Percentiles rank a stretch among this genome's conserved stretches.
Evolutionary conservation across 2,113 vertebrate species (phyloP).

Genomic region (Platichthys stellatus): DNA sequence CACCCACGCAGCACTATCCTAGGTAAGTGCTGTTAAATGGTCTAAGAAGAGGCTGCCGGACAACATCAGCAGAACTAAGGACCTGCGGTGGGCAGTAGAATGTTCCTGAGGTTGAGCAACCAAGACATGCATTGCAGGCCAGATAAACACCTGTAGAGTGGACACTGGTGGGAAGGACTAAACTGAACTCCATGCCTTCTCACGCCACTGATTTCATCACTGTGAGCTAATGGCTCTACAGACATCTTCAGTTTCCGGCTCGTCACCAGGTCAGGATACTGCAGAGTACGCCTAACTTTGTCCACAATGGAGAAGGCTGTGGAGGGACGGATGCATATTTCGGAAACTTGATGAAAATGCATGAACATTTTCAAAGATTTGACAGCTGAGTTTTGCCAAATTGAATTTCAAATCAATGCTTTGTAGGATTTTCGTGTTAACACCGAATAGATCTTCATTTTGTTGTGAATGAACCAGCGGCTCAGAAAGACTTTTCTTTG

Average conservation of each 20-base stretch:
- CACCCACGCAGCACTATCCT: not conserved
- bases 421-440: conserved; percentile 12
- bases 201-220: not conserved
- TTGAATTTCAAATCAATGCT: conserved; percentile 17
- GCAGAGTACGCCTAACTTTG: not conserved
- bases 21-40: not conserved
- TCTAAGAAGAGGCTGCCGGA: not conserved
- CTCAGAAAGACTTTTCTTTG: conserved; percentile 56
- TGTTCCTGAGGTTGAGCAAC: not conserved
- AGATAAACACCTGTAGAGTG: not conserved
- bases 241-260: not conserved
- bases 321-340: not conserved
- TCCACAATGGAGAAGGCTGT: not conserved
- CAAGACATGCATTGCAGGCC: not conserved
- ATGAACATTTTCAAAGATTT: not conserved
- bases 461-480: conserved; percentile 35
- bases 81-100: not conserved
- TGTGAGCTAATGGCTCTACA: not conserved
- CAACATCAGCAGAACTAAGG: conserved; percentile 1
- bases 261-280: not conserved
- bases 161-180: not conserved
- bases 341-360: not conserved
- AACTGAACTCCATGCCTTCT: not conserved
- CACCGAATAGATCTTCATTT: conserved; percentile 17
- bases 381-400: conserved; percentile 6